Percentiles rank a stretch among this genome's conserved stretches.
Conservation (phyloP, 2,113 vertebrate species). For the Elgaria multicarinata region DNA sequence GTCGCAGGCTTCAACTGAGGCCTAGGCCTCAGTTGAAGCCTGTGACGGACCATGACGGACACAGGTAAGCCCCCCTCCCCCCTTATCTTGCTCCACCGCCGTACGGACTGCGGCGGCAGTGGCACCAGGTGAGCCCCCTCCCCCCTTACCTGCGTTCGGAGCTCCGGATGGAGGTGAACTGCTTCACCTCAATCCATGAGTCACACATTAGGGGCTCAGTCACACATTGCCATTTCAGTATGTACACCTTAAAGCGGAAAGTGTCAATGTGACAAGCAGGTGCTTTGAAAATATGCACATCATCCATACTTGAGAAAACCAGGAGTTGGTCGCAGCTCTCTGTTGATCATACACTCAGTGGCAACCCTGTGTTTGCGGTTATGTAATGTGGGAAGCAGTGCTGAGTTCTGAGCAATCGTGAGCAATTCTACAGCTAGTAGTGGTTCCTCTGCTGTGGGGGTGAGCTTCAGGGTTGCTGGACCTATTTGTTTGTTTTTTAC, state of each 20-base stretch:
- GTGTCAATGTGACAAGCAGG: background rate
- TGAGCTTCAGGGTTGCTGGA: background rate
- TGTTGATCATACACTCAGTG: background rate
- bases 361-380: background rate
- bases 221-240: background rate
- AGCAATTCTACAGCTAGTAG: background rate
- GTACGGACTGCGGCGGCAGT: too few relatives aligned
- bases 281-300: background rate
- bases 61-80: too few relatives aligned
- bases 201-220: background rate
- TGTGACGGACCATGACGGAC: too few relatives aligned
- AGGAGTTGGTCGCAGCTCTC: background rate
- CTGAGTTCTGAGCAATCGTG: background rate
- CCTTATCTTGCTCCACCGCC: too few relatives aligned
- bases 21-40: too few relatives aligned
- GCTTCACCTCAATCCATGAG: too few relatives aligned
- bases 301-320: background rate
- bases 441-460: background rate
- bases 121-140: too few relatives aligned
- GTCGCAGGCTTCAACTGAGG: too few relatives aligned
- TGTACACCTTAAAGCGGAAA: background rate
- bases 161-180: too few relatives aligned
- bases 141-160: too few relatives aligned
- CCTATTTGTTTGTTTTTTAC: too few relatives aligned
- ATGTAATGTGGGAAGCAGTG: background rate